Percentiles rank a stretch among this genome's conserved stretches.
These are phyloP conservation scores for Caenorhabditis inopinata DNA, from an alignment of 1,140 invertebrate species.

Conservation along the genomic window DNA sequence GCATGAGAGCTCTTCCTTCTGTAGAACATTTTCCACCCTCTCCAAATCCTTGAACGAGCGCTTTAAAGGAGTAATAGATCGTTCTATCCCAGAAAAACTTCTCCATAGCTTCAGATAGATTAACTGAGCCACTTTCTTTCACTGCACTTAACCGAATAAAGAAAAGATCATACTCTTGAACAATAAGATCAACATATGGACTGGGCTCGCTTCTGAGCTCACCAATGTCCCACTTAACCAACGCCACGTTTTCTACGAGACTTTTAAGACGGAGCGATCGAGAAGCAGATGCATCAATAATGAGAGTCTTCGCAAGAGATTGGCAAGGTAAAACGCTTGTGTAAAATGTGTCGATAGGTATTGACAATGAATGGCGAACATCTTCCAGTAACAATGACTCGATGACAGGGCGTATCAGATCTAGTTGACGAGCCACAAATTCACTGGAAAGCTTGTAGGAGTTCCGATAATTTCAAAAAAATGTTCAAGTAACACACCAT, in stretches of 20 bases:
- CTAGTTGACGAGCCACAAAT: slow-evolving; percentile 83
- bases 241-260: slow-evolving; percentile 78
- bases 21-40: slow-evolving; percentile 85
- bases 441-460: slow-evolving; percentile 68
- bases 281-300: slow-evolving; percentile 81
- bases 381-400: slow-evolving; percentile 68
- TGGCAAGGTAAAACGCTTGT: slow-evolving; percentile 66
- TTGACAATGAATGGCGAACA: slow-evolving; percentile 6
- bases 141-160: slow-evolving; percentile 41
- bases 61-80: slow-evolving; percentile 78
- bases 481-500: too few species aligned
- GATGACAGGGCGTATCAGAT: slow-evolving; percentile 79
- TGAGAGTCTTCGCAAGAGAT: slow-evolving; percentile 76
- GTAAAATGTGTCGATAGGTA: slow-evolving; percentile 66
- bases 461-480: background rate
- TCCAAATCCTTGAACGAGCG: slow-evolving; percentile 84
- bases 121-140: slow-evolving; percentile 20
- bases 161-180: slow-evolving; percentile 67
- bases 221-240: slow-evolving; percentile 87
- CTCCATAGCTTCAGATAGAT: slow-evolving; percentile 47
- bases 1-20: slow-evolving; percentile 92
- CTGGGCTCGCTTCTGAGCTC: slow-evolving; percentile 94
- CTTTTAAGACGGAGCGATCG: slow-evolving; percentile 78
- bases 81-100: slow-evolving; percentile 81
- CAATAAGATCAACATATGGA: slow-evolving; percentile 74